phyloP scores from a whole-genome alignment of 92 coral and sea anemone genomes.

The Epizoanthus rinbou region DNA sequence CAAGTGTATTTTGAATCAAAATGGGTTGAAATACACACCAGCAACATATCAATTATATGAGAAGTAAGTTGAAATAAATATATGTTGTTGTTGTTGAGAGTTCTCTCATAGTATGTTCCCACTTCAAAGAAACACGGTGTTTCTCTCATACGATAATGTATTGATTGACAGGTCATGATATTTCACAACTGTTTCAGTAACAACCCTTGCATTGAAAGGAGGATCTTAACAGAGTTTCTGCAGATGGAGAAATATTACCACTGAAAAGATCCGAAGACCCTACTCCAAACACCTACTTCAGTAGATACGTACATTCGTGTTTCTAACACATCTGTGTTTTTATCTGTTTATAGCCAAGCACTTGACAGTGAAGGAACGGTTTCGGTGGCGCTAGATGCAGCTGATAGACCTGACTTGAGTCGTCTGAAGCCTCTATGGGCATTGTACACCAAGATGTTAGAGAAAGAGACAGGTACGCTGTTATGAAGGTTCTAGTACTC shows the following conservation, averaged over 20 bases:
- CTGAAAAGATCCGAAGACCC: background rate
- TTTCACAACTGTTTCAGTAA: too few relatives aligned
- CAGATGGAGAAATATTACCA: background rate
- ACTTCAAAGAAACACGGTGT: too few relatives aligned
- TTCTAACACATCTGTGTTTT: background rate
- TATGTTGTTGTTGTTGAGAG: too few relatives aligned
- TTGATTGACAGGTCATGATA: too few relatives aligned
- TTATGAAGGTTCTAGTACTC: background rate
- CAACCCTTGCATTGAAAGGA: background rate
- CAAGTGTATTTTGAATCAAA: too few relatives aligned
- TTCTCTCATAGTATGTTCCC: too few relatives aligned
- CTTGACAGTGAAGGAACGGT: slow-evolving; percentile 75
- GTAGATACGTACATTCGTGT: background rate
- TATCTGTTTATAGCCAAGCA: slow-evolving; percentile 60
- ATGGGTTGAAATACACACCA: too few relatives aligned
- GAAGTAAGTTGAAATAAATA: too few relatives aligned
- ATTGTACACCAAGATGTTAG: slow-evolving; percentile 95
- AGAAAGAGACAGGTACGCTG: slow-evolving; percentile 83
- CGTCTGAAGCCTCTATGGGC: slow-evolving; percentile 97
- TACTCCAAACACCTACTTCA: background rate
- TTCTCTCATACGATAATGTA: too few relatives aligned
- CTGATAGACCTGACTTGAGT: slow-evolving; percentile 91
- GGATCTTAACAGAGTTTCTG: background rate
- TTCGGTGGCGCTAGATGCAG: slow-evolving; percentile 67
- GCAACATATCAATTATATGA: too few relatives aligned